Conservation (phyloP, 2,113 vertebrate species). For the Anolis sagrei region DNA sequence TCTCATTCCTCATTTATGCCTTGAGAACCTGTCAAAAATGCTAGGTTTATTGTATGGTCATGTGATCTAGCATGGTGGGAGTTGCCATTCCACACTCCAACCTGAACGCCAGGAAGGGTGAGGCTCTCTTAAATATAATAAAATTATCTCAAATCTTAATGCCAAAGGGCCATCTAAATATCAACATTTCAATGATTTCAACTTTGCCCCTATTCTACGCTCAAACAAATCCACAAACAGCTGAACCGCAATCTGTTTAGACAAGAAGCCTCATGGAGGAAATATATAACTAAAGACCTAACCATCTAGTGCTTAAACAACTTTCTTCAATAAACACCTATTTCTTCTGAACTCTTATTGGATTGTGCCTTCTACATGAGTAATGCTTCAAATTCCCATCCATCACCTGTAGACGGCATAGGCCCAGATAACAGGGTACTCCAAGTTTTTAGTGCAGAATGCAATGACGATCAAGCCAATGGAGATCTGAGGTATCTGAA, state of each 20-base stretch:
- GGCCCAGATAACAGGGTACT: slow-evolving; percentile 83
- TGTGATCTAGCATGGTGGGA: no score
- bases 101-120: no score
- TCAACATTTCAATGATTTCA: background rate
- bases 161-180: background rate
- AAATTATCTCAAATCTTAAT: background rate
- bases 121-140: background rate
- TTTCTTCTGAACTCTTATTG: background rate
- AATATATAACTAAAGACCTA: background rate
- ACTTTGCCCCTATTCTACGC: background rate
- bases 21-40: background rate
- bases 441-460: slow-evolving; percentile 87
- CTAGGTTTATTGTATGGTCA: background rate
- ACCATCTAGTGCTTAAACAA: background rate
- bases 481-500: slow-evolving; percentile 90
- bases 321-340: background rate
- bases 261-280: background rate
- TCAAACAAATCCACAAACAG: background rate
- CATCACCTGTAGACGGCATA: slow-evolving; percentile 75
- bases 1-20: background rate
- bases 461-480: slow-evolving; percentile 82
- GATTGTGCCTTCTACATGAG: slow-evolving; percentile 4
- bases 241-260: background rate
- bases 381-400: slow-evolving; percentile 4
- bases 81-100: no score